phyloP scores from a whole-genome alignment of 2,888 invertebrate genomes.

The Campopleginae sp. region DNA sequence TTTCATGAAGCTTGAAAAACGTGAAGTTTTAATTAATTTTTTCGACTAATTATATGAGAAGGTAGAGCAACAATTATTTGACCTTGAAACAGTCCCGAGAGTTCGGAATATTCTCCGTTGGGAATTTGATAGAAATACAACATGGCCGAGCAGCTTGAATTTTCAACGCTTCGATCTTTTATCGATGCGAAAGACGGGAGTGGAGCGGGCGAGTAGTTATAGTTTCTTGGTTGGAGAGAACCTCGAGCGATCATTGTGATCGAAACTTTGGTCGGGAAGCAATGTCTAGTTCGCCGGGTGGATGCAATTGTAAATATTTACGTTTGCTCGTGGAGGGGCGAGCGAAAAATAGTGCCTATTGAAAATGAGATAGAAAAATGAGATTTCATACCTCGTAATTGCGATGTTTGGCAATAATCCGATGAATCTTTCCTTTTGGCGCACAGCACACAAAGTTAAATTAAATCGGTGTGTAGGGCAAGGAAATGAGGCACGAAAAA shows the following conservation, averaged over 20 bases:
- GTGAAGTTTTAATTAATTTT: not conserved
- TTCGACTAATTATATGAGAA: not conserved
- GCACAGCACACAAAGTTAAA: slow-evolving; percentile 22
- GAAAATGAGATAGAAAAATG: not conserved
- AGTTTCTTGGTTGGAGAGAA: not conserved
- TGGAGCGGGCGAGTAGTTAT: not conserved
- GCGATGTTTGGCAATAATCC: slow-evolving; percentile 19
- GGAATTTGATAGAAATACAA: no score
- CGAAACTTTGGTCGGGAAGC: not conserved
- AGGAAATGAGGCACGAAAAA: slow-evolving; percentile 46
- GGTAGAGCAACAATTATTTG: not conserved
- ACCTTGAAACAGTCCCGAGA: not conserved
- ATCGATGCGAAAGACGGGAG: not conserved
- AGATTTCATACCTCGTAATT: not conserved
- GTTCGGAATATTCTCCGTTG: no score
- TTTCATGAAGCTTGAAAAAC: not conserved
- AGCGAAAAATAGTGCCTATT: not conserved
- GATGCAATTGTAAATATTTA: not conserved
- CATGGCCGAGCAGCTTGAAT: no score
- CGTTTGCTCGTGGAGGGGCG: not conserved
- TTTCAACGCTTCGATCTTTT: not conserved
- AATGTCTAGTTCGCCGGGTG: not conserved
- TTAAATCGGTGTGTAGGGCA: slow-evolving; percentile 4
- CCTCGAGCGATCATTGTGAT: not conserved
- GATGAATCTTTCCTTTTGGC: not conserved